Base-by-base conservation (phyloP, 2,888 invertebrate genomes). In the Acrobasis repandana region DNA sequence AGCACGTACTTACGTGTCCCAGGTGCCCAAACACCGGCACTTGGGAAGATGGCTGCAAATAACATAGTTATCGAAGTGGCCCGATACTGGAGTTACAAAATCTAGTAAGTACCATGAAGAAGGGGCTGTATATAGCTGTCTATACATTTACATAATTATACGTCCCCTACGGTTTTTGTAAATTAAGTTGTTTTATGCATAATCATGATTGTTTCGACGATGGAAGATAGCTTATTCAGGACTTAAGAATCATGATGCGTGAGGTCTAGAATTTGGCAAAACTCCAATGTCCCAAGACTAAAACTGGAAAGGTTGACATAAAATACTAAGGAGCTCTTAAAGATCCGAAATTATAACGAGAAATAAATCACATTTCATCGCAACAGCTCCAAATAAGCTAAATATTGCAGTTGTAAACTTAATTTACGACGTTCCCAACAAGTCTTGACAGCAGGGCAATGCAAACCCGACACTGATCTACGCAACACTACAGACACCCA, bases 401-500 rank as follows among this genome's bases (percentile, higher is more conserved):
- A n/a, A n/a, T n/a, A 33, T 10, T 47, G 9, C 47, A 47, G 38
- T 14, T 38, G 47, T 47, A 57, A 47, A 57, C 20, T 20, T 57
- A 46, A 56, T 56, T 56, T 56, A 56, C 56, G 20, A 56, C 9
- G 8, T 38, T 5, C 56, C 56, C 38, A 43, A 43, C n/a, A 46
- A 28, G 56, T 46, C 36, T 43, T 11, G 47, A 33, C 56, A 57
- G 56, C 47, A 33, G 15, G 20, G 43, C 20, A 56, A 46, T 20
- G 46, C 46, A 56, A 20, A 52, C 11, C 1, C 50, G 50, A 50
- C 50, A 28, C 34, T 52, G 52, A 52, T 52, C 52, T 36, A 47
- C 60, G 52, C 43, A 34, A 54, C 59, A 51, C 59, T 52, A 50
- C 28, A 34, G 47, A 60, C 60, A 58, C 38, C 20, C 51, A 52